Percentiles rank a stretch among this genome's conserved stretches.
Evolutionary conservation across 2,888 invertebrate species (phyloP).

Genomic region (Enoplolaimus lenunculus): DNA sequence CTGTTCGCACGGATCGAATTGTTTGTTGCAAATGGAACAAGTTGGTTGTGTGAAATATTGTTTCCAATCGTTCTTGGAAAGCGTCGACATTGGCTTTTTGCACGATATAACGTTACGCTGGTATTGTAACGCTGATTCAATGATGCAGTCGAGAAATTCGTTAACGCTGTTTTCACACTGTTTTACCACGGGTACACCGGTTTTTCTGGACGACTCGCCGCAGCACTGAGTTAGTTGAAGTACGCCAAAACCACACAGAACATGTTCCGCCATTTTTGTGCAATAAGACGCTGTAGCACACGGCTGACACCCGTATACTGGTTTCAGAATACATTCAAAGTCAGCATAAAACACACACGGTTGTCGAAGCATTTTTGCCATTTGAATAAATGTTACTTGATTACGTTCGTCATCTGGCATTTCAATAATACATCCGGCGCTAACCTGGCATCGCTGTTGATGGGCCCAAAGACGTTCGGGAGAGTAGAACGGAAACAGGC

Average conservation of each 20-base stretch:
- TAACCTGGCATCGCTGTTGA: neutral
- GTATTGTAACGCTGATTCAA: neutral
- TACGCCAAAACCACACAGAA: neutral
- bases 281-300: neutral
- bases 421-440: neutral
- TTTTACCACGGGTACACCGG: no score
- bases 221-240: neutral
- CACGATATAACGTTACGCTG: neutral
- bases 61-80: neutral
- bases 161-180: neutral
- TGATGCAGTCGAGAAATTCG: neutral
- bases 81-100: neutral
- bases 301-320: neutral
- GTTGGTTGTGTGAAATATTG: neutral
- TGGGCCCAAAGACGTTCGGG: neutral
- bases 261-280: neutral
- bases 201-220: no score
- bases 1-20: neutral
- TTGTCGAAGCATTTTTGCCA: neutral
- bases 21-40: neutral
- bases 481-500: neutral
- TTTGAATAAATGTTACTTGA: neutral
- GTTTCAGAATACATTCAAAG: slow-evolving; percentile 2
- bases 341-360: slow-evolving; percentile 12
- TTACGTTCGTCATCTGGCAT: neutral